Evolutionary conservation across 2,113 vertebrate genomes (phyloP).

Genomic region (Morone saxatilis): DNA sequence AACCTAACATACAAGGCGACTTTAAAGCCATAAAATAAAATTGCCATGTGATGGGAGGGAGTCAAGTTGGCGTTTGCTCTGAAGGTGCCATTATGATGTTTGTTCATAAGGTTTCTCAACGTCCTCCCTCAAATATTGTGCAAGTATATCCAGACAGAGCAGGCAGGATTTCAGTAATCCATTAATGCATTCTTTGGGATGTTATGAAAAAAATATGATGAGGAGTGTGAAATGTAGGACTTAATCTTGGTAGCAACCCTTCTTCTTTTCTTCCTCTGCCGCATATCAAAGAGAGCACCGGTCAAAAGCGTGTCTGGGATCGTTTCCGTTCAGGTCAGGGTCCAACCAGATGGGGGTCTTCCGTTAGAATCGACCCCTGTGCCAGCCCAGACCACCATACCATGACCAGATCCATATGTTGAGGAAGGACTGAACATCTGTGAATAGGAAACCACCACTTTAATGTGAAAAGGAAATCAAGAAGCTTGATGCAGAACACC

Average conservation of each 20-base stretch:
- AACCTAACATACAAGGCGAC: neutral
- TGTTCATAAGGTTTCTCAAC: constrained; percentile 13
- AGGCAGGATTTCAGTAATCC: constrained; percentile 9
- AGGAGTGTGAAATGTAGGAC: neutral
- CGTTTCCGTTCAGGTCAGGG: constrained; percentile 27
- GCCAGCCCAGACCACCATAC: constrained; percentile 30
- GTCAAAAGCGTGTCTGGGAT: neutral
- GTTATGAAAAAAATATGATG: neutral
- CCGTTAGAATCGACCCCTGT: constrained; percentile 26
- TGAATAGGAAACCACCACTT: constrained; percentile 58
- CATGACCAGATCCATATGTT: constrained; percentile 69
- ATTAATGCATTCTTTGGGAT: neutral
- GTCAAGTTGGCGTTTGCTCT: constrained; percentile 16
- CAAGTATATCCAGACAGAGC: constrained; percentile 15
- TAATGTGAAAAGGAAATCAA: constrained; percentile 63
- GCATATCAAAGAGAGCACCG: neutral
- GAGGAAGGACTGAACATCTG: constrained; percentile 67
- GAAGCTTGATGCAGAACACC: constrained; percentile 25
- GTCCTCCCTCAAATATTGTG: neutral
- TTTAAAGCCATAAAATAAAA: constrained; percentile 33
- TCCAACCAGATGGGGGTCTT: constrained; percentile 62
- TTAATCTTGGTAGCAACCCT: neutral
- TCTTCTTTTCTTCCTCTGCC: constrained; percentile 15
- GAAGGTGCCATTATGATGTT: constrained; percentile 13
- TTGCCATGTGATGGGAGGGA: constrained; percentile 14